Percentiles rank a stretch among this genome's conserved stretches.
phyloP scores from a whole-genome alignment of 2,113 vertebrate species.

The Silurus meridionalis region DNA sequence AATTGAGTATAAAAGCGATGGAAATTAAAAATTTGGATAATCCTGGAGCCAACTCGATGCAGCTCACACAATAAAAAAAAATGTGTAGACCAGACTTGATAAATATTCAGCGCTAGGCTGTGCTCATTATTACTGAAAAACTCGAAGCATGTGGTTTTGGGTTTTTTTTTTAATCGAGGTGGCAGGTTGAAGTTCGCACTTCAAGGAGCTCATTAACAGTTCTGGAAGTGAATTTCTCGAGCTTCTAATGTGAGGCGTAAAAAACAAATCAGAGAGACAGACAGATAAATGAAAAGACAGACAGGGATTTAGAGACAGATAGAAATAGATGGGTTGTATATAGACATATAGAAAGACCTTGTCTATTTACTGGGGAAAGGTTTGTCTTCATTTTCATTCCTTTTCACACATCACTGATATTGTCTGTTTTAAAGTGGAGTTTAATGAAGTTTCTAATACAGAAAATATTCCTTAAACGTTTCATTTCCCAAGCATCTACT shows the following conservation, averaged over 20 bases:
- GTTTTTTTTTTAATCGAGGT: conserved; percentile 9
- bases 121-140: conserved; percentile 13
- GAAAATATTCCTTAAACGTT: not conserved
- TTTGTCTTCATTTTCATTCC: not conserved
- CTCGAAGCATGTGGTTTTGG: not conserved
- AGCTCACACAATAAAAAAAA: not conserved
- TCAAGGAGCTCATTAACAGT: conserved; percentile 30
- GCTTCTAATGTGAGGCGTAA: not conserved
- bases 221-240: conserved; percentile 5
- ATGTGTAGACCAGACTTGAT: not conserved
- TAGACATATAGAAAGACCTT: not conserved
- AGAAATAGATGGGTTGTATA: not conserved
- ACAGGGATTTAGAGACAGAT: not conserved
- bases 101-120: not conserved
- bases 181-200: conserved; percentile 13
- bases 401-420: not conserved
- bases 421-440: not conserved
- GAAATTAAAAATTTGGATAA: not conserved
- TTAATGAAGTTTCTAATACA: not conserved
- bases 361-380: not conserved
- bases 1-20: no score
- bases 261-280: not conserved
- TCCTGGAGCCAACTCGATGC: not conserved
- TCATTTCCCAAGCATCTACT: no score
- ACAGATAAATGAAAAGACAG: not conserved